Evolutionary conservation across 2,888 invertebrate species (phyloP).

Genomic region (Patella depressa): DNA sequence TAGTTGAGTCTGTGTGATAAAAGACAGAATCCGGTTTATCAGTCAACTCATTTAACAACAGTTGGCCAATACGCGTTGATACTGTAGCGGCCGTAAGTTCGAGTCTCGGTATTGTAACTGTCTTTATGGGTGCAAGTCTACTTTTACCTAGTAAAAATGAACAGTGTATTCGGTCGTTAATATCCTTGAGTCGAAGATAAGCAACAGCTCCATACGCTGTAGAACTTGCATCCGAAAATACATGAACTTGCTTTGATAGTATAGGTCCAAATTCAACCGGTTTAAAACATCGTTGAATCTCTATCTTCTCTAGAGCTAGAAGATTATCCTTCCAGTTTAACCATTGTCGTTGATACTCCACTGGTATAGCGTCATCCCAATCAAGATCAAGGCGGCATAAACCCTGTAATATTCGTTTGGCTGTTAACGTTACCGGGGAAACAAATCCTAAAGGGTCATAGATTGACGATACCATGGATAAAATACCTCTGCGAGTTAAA

Average conservation of each 20-base stretch:
- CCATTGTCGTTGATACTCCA: conserved; percentile 13
- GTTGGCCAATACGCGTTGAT: not conserved
- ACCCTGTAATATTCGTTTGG: conserved; percentile 8
- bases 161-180: conserved; percentile 5
- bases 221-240: conserved; percentile 22
- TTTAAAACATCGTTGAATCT: conserved; percentile 4
- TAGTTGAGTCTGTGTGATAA: conserved; percentile 12
- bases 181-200: conserved; percentile 12
- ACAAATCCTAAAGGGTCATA: conserved; percentile 3
- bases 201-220: conserved; percentile 19
- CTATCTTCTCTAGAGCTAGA: conserved; percentile 4
- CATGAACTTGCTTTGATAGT: conserved; percentile 5
- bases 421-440: conserved; percentile 14
- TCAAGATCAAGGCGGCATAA: not conserved
- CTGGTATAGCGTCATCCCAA: conserved; percentile 15
- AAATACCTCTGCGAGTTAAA: conserved; percentile 13
- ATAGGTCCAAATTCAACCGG: conserved; percentile 20
- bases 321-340: conserved; percentile 5
- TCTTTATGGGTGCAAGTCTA: conserved; percentile 17
- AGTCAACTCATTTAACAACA: not conserved
- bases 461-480: conserved; percentile 8
- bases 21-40: not conserved
- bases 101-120: conserved; percentile 17
- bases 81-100: conserved; percentile 21
- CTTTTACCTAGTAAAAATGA: conserved; percentile 19